phyloP scores from a whole-genome alignment of 2,797 vertebrate genomes.

The Pangasius mekongensis region DNA sequence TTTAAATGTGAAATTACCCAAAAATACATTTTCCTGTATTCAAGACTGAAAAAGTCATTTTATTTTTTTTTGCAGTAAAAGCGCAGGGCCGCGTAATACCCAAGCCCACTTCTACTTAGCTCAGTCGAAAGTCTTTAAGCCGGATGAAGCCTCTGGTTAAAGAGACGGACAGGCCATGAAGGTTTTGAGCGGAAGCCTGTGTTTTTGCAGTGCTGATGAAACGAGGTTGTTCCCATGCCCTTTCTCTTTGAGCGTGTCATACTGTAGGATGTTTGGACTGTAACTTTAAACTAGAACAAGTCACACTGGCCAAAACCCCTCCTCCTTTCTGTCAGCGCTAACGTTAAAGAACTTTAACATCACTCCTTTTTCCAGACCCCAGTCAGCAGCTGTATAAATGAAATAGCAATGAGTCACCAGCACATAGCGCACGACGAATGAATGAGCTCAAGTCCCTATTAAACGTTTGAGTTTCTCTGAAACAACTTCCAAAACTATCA shows the following conservation, averaged over 20 bases:
- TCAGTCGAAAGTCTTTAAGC: background rate
- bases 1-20: background rate
- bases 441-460: slow-evolving; percentile 13
- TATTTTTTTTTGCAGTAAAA: background rate
- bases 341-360: slow-evolving; percentile 14
- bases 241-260: slow-evolving; percentile 58
- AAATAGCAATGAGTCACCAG: slow-evolving; percentile 10
- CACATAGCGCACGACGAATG: background rate
- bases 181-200: background rate
- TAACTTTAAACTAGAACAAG: slow-evolving; percentile 67
- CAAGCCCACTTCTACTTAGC: background rate
- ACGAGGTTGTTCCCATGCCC: slow-evolving; percentile 71
- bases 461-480: background rate
- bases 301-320: slow-evolving; percentile 65
- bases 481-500: slow-evolving; percentile 19
- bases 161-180: background rate
- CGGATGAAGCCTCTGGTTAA: background rate
- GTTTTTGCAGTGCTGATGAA: slow-evolving; percentile 55
- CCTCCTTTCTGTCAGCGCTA: slow-evolving; percentile 33
- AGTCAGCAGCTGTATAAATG: slow-evolving; percentile 22
- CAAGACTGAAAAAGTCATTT: background rate
- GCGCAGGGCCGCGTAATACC: too few species aligned
- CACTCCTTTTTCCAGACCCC: slow-evolving; percentile 15
- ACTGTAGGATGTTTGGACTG: slow-evolving; percentile 68
- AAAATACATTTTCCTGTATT: background rate